A percentile compares a stretch with the other conserved stretches of the same genome.
Conservation (phyloP, 2,888 invertebrate species). For the Apomyelois bistriatella region DNA sequence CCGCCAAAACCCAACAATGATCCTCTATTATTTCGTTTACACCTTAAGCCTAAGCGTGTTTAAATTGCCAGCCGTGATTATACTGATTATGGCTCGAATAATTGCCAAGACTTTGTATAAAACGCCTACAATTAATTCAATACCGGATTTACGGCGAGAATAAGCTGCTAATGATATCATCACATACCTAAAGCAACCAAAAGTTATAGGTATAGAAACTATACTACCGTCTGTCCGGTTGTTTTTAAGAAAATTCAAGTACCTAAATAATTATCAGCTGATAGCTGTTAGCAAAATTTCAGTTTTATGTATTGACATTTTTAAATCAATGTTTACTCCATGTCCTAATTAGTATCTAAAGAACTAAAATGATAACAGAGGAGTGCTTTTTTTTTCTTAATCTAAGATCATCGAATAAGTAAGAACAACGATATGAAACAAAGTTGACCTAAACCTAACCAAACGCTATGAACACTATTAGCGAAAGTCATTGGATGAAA, state of each 20-base stretch:
- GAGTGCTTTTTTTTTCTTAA: too few species aligned
- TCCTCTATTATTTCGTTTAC: constrained; percentile 6
- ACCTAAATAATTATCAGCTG: too few species aligned
- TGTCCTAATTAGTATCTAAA: too few species aligned
- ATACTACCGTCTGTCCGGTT: too few species aligned
- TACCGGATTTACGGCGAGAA: constrained; percentile 21
- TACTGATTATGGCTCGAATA: constrained; percentile 8
- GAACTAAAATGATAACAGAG: too few species aligned
- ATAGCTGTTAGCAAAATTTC: too few species aligned
- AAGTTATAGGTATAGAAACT: background rate
- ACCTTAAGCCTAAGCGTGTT: background rate
- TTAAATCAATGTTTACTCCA: too few species aligned
- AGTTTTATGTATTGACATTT: too few species aligned
- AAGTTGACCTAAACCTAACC: background rate
- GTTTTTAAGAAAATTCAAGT: too few species aligned
- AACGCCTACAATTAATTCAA: constrained; percentile 3
- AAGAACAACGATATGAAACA: background rate
- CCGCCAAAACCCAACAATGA: background rate
- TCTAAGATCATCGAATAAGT: too few species aligned
- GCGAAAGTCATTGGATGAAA: constrained; percentile 44
- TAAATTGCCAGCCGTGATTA: constrained; percentile 5
- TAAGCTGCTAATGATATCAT: constrained; percentile 12
- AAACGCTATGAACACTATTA: background rate
- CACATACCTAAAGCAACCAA: background rate
- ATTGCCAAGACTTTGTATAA: background rate